Conservation (phyloP, 2,797 vertebrate genomes). For the Ara ararauna region DNA sequence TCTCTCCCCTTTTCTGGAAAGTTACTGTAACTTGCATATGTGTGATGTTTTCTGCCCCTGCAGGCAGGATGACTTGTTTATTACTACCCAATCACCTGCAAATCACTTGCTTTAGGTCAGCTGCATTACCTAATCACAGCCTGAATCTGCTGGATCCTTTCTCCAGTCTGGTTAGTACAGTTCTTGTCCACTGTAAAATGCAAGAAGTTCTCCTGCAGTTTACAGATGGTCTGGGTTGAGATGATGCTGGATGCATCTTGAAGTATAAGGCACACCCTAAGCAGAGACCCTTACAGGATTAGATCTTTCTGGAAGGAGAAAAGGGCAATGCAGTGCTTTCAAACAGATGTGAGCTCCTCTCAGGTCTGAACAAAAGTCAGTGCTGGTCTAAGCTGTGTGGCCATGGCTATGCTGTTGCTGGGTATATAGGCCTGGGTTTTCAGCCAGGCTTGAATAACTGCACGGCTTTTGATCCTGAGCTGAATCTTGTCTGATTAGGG, state of each 20-base stretch:
- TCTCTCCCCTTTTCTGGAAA: conserved; percentile 36
- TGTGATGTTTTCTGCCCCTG: conserved; percentile 27
- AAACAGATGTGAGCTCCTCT: background rate
- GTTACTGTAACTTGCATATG: conserved; percentile 33
- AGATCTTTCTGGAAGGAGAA: background rate
- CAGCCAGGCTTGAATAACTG: background rate
- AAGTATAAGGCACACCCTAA: background rate
- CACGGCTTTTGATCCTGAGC: background rate
- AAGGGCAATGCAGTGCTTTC: background rate
- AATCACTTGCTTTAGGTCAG: conserved; percentile 13
- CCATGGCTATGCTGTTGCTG: background rate
- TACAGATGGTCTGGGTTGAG: background rate
- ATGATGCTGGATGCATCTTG: background rate
- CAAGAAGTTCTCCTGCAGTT: background rate
- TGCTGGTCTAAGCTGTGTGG: background rate
- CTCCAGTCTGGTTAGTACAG: background rate
- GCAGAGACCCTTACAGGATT: background rate
- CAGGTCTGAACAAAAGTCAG: background rate
- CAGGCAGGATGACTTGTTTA: conserved; percentile 19
- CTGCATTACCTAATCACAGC: background rate
- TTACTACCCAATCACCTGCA: background rate
- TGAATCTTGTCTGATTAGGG: background rate
- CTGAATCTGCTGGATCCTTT: background rate
- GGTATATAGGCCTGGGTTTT: background rate
- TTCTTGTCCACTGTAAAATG: background rate